Evolutionary conservation across 1,140 invertebrate species (phyloP), one percentile per base, ranked within the genome.

Genomic region (Achatina immaculata): DNA sequence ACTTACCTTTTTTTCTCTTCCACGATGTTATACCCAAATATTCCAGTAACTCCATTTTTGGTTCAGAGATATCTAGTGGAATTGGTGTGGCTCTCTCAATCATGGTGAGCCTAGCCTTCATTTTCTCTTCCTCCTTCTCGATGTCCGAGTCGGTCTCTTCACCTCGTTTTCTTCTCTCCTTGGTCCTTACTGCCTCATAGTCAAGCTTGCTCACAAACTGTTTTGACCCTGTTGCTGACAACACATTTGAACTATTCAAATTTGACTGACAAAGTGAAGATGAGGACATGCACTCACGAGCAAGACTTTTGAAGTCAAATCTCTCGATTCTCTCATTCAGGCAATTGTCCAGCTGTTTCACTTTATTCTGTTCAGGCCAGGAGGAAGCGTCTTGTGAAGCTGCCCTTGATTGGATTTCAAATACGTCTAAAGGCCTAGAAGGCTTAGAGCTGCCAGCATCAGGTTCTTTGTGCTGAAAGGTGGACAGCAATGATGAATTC

Each of bases 91-190:
- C 86, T n/a, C 76, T 77, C 0, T 80, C 76, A 31, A 90, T 86
- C 58, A 89, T 77, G 16, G 75, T 77, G 14, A 77, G 31, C 2
- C 75, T 2, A 40, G 34, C 69, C 28, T 85, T 77, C 66, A 88
- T 51, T 55, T 81, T 74, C 38, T 85, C 82, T 45, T 83, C 72
- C 79, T 83, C 81, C 78, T 84, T 84, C 28, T 86, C 87, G 4
- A 65, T 75, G 40, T 86, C 84, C 34, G 78, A 82, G n/a, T 85
- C 83, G 16, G 43, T 21, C 79, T 81, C 36, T 86, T 86, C 65
- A 83, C 85, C 40, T 88, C 86, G 48, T 82, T 86, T 75, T 89
- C 89, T 81, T 85, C 86, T 55, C 81, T 84, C 55, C 85, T 85
- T 21, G 66, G 76, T 1, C 83, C 85, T 9, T 82, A 81, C 14